Conservation (phyloP, 2,888 invertebrate species). For the Xylophagus ater region DNA sequence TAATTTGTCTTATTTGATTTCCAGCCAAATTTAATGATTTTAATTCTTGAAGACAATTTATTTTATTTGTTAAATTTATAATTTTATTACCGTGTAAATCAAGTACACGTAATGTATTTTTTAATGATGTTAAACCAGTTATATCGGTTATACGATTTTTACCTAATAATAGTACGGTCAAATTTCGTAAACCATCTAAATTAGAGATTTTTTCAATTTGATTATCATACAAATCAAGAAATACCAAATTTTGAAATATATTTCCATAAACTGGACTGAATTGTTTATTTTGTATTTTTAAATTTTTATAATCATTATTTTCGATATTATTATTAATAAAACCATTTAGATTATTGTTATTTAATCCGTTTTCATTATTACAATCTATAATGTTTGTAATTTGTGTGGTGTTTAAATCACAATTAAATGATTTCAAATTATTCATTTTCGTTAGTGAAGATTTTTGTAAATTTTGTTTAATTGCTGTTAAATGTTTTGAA, state of each 20-base stretch:
- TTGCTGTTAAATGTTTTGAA: constrained; percentile 26
- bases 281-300: constrained; percentile 35
- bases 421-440: constrained; percentile 12
- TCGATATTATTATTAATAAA: neutral
- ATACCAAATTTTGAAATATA: constrained; percentile 57
- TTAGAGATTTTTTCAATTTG: constrained; percentile 79
- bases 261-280: constrained; percentile 29
- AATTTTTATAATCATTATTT: constrained; percentile 16
- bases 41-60: constrained; percentile 56
- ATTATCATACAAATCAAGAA: constrained; percentile 89
- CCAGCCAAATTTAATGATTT: constrained; percentile 90
- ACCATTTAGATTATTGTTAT: neutral
- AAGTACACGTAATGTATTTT: constrained; percentile 67
- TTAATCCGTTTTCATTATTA: too few relatives aligned
- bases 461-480: constrained; percentile 25
- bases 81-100: constrained; percentile 92
- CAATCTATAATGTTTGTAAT: too few relatives aligned
- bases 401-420: constrained; percentile 2
- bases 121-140: constrained; percentile 29
- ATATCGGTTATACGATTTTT: constrained; percentile 60
- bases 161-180: constrained; percentile 78
- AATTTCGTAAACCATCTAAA: constrained; percentile 62
- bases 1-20: constrained; percentile 72
- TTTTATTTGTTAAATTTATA: constrained; percentile 36
- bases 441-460: constrained; percentile 5